phyloP scores from a whole-genome alignment of 1,140 invertebrate genomes.

The Papilio polyxenes region DNA sequence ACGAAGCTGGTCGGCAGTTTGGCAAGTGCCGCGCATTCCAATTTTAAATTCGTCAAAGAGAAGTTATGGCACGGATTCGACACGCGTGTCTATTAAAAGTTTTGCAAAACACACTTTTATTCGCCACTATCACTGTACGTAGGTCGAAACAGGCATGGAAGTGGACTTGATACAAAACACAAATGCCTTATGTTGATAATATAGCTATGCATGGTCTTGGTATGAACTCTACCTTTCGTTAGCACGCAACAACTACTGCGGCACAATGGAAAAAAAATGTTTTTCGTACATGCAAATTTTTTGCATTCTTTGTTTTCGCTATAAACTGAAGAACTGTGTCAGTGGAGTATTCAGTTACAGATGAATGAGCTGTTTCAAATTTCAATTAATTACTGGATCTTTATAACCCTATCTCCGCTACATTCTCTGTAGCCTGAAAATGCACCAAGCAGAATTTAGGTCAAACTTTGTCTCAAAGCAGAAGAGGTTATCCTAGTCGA shows the following conservation, averaged over 20 bases:
- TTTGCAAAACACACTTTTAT: neutral
- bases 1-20: neutral
- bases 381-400: constrained; percentile 7
- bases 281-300: neutral
- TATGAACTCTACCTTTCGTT: neutral
- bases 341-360: neutral
- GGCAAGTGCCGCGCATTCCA: constrained; percentile 11
- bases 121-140: neutral
- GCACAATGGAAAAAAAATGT: too few relatives aligned
- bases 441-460: too few relatives aligned
- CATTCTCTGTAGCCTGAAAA: neutral
- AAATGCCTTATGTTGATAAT: neutral
- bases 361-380: neutral
- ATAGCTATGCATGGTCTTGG: neutral
- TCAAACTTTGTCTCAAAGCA: too few relatives aligned
- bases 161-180: too few relatives aligned
- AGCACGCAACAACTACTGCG: neutral
- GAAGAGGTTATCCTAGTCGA: too few relatives aligned
- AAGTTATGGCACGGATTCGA: constrained; percentile 4
- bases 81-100: neutral
- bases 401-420: neutral
- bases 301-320: neutral
- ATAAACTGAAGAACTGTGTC: neutral
- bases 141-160: neutral
- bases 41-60: constrained; percentile 22